Percentiles rank a stretch among this genome's conserved stretches.
Conservation (phyloP, 2,797 vertebrate species). For the Diceros bicornis region DNA sequence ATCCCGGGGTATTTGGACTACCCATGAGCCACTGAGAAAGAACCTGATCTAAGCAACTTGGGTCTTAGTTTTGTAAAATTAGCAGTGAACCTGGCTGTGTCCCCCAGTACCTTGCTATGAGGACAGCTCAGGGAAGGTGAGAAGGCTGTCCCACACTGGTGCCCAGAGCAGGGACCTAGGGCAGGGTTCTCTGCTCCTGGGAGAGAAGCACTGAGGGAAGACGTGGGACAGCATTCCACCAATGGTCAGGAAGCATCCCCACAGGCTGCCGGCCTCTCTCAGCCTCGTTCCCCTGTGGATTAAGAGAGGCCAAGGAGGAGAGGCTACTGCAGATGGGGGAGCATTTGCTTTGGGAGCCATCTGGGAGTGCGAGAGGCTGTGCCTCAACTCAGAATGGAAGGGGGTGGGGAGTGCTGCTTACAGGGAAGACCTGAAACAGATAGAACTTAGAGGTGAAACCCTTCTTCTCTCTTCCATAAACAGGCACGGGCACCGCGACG, state of each 20-base stretch:
- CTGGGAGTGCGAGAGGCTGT: background rate
- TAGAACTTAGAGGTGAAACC: slow-evolving; percentile 90
- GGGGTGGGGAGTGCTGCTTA: slow-evolving; percentile 85
- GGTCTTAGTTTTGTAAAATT: too few relatives aligned
- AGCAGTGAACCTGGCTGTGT: background rate
- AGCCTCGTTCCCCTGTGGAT: background rate
- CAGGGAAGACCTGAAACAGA: slow-evolving; percentile 98
- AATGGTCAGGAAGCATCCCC: rapidly evolving
- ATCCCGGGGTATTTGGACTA: rapidly evolving
- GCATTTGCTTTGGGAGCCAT: background rate
- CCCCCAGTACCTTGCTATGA: background rate
- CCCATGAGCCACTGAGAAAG: background rate
- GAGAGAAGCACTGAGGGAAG: background rate
- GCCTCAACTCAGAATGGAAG: too few relatives aligned
- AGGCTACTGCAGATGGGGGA: background rate
- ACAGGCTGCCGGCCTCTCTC: rapidly evolving
- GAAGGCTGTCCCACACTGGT: rapidly evolving
- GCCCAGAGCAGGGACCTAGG: background rate
- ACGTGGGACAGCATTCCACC: rapidly evolving
- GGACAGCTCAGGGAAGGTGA: background rate
- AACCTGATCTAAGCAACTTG: background rate
- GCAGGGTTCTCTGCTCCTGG: background rate
- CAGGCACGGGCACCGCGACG: slow-evolving; percentile 92
- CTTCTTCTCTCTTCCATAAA: slow-evolving; percentile 92
- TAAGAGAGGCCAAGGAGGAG: background rate